Conservation (phyloP, 2,797 vertebrate genomes). For the Sibirionetta formosa region DNA sequence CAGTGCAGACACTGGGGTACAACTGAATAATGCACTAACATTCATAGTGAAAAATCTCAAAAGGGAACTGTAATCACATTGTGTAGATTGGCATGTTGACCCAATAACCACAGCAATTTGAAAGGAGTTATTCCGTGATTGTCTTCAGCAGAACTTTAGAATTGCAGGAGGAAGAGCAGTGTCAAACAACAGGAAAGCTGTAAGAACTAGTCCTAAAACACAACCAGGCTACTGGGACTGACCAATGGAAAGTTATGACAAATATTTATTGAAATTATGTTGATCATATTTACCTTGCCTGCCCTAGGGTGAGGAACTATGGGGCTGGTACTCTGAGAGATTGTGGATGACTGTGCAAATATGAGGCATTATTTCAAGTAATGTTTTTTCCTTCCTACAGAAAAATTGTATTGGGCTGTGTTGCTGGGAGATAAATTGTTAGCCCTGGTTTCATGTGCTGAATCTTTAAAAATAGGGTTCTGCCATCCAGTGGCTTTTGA, state of each 20-base stretch:
- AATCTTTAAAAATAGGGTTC: conserved; percentile 18
- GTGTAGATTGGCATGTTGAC: background rate
- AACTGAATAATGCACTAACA: background rate
- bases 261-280: background rate
- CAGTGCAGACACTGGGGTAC: background rate
- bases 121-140: background rate
- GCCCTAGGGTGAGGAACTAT: background rate
- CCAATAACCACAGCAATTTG: background rate
- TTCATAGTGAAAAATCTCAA: background rate
- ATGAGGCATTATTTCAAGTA: background rate
- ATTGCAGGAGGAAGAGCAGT: background rate
- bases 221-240: background rate
- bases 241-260: background rate
- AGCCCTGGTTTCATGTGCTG: background rate
- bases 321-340: background rate
- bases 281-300: background rate
- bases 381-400: background rate
- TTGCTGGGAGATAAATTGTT: background rate
- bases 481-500: conserved; percentile 2
- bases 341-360: background rate
- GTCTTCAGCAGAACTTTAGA: background rate
- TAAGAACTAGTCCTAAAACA: background rate
- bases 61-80: background rate
- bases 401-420: background rate
- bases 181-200: background rate